These are phyloP conservation scores for Acanthornis magna DNA, from an alignment of 2,797 vertebrate genomes.

Conservation along the genomic window DNA sequence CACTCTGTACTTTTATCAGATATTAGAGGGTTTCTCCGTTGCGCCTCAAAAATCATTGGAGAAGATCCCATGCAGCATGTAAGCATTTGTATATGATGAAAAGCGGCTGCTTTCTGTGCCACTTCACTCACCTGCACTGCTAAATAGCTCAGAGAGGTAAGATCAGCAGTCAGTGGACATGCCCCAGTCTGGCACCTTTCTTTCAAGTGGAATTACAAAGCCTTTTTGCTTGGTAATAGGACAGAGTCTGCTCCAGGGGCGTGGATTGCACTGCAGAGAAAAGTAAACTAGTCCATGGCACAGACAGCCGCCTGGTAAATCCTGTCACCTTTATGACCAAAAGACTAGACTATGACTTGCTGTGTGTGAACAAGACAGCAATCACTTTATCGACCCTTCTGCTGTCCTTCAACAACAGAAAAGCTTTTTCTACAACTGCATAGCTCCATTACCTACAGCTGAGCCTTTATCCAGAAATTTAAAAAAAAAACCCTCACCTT, in stretches of 20 bases:
- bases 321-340: not conserved
- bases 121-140: not conserved
- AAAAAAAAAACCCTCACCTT: not conserved
- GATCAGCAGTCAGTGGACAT: not conserved
- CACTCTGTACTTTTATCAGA: not conserved
- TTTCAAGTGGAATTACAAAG: not conserved
- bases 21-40: not conserved
- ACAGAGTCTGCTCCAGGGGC: not conserved
- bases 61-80: accelerated
- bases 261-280: not conserved
- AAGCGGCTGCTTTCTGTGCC: not conserved
- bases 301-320: not conserved
- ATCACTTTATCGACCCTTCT: not conserved
- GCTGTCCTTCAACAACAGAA: not conserved
- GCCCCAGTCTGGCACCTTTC: not conserved
- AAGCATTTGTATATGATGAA: not conserved
- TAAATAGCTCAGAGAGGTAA: not conserved
- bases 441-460: not conserved
- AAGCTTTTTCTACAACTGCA: not conserved
- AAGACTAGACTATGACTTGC: not conserved
- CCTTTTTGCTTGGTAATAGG: not conserved
- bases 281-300: not conserved
- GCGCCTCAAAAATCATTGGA: not conserved
- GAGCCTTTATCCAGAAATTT: not conserved
- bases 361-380: not conserved